Conservation (phyloP, 2,797 vertebrate genomes). For the Gambusia yucatana region DNA sequence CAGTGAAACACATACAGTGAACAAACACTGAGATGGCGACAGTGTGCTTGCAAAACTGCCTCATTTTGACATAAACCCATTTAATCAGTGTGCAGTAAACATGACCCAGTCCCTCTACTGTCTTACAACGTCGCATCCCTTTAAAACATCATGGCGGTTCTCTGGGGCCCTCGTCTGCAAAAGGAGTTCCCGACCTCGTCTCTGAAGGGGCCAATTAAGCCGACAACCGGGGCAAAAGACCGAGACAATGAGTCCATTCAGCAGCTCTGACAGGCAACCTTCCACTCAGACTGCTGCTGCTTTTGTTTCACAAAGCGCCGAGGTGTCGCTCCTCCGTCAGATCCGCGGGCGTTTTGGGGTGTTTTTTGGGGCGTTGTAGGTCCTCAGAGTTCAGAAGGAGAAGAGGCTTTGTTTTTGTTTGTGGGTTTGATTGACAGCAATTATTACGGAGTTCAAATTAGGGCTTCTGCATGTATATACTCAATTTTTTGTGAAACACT, state of each 20-base stretch:
- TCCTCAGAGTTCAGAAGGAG: conserved; percentile 31
- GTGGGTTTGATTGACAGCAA: conserved; percentile 69
- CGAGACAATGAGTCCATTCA: conserved; percentile 55
- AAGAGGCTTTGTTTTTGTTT: conserved; percentile 61
- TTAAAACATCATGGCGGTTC: conserved; percentile 13
- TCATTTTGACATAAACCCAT: conserved; percentile 18
- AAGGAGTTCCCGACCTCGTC: conserved; percentile 44
- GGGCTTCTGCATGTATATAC: conserved; percentile 24
- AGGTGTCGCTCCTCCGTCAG: conserved; percentile 34
- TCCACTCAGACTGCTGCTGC: conserved; percentile 32
- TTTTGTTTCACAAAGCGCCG: conserved; percentile 54
- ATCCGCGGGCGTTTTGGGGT: conserved; percentile 17
- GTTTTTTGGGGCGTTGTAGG: conserved; percentile 29
- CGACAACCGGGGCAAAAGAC: conserved; percentile 54
- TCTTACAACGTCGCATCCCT: conserved; percentile 25
- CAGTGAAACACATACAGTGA: neutral
- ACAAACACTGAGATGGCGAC: neutral
- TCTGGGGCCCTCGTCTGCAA: conserved; percentile 30
- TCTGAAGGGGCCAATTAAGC: conserved; percentile 67
- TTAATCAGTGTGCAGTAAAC: conserved; percentile 54
- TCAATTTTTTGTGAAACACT: conserved; percentile 3
- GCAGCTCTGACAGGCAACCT: conserved; percentile 51
- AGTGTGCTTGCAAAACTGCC: conserved; percentile 9
- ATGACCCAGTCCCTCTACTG: conserved; percentile 30
- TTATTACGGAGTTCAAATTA: conserved; percentile 55